These are phyloP conservation scores for Pristiophorus japonicus DNA, from an alignment of 2,113 vertebrate genomes.

Conservation along the genomic window DNA sequence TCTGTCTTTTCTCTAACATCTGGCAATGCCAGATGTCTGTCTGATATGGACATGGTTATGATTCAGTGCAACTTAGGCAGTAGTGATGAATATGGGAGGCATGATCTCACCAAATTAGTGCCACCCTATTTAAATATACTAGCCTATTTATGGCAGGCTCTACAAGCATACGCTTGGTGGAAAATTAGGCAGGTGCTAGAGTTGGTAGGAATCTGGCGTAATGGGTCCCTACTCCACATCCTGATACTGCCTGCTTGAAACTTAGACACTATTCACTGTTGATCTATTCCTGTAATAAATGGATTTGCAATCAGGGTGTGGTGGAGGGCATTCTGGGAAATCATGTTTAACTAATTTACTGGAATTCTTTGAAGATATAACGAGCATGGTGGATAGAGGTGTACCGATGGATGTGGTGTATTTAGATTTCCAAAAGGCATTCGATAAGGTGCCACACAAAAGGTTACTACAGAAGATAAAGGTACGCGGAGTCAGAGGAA, in stretches of 20 bases:
- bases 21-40: neutral
- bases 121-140: too few relatives aligned
- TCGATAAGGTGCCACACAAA: too few relatives aligned
- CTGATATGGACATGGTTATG: neutral
- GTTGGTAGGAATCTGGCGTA: neutral
- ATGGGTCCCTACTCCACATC: neutral
- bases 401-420: too few relatives aligned
- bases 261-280: neutral
- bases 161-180: neutral
- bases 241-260: neutral
- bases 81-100: neutral
- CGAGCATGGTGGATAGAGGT: too few relatives aligned
- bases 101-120: neutral
- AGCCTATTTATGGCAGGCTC: neutral
- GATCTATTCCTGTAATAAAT: neutral
- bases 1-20: neutral
- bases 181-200: neutral
- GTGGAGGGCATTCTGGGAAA: neutral
- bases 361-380: too few relatives aligned
- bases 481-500: too few relatives aligned
- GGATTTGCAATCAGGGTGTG: neutral
- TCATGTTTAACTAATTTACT: too few relatives aligned
- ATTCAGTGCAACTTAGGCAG: neutral
- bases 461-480: too few relatives aligned
- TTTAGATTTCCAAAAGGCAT: too few relatives aligned